Conservation (phyloP, 2,113 vertebrate genomes). For the Hemicordylus capensis region DNA sequence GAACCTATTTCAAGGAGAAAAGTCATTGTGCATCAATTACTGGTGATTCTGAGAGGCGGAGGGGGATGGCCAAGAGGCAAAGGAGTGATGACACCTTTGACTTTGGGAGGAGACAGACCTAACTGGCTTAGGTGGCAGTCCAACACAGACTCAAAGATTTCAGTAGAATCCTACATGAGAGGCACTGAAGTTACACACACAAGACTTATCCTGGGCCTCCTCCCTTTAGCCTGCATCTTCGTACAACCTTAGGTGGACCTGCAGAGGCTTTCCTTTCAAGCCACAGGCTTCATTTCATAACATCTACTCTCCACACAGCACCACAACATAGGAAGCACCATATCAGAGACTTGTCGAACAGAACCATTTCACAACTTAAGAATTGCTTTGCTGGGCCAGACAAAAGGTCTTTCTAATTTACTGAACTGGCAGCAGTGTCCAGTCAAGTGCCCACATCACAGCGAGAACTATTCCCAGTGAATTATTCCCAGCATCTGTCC, state of each 20-base stretch:
- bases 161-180: background rate
- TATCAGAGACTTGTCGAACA: background rate
- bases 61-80: rapidly evolving
- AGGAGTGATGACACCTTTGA: background rate
- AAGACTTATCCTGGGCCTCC: background rate
- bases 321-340: too few relatives aligned
- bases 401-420: background rate
- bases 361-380: background rate
- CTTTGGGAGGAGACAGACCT: background rate
- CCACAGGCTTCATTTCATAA: background rate
- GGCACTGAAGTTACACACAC: background rate
- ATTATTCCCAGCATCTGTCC: background rate
- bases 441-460: background rate
- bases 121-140: background rate
- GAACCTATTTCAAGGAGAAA: background rate
- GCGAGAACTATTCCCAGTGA: background rate
- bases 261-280: background rate
- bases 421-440: background rate
- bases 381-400: background rate
- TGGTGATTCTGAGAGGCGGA: background rate
- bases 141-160: background rate
- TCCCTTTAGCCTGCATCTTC: background rate
- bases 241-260: background rate
- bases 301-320: background rate
- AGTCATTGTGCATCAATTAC: constrained; percentile 4